A percentile compares a stretch with the other conserved stretches of the same genome.
phyloP scores from a whole-genome alignment of 1,140 invertebrate genomes.

The Plutomurus gul region DNA sequence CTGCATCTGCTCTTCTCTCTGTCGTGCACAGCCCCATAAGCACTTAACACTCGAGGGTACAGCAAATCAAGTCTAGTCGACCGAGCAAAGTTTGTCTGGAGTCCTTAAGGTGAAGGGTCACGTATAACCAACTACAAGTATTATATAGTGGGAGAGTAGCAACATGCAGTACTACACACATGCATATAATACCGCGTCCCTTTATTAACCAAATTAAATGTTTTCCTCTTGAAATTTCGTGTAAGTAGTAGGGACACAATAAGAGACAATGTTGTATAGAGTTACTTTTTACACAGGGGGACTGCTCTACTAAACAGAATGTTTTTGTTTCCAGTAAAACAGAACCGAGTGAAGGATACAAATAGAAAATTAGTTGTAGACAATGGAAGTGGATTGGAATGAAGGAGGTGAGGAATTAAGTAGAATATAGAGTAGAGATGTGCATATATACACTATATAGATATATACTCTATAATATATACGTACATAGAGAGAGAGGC shows the following conservation, averaged over 20 bases:
- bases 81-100: no score
- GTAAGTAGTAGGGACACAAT: background rate
- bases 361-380: background rate
- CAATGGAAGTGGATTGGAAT: no score
- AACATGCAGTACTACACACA: background rate
- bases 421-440: background rate
- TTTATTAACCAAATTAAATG: constrained; percentile 27
- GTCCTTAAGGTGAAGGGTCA: constrained; percentile 9
- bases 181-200: background rate
- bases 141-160: background rate
- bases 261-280: background rate
- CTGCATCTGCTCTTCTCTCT: no score
- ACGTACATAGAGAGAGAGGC: background rate
- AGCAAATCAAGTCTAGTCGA: background rate
- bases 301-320: background rate
- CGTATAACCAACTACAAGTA: background rate
- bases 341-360: background rate
- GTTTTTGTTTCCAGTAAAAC: background rate
- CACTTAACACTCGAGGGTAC: background rate
- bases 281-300: background rate
- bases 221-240: background rate
- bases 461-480: no score
- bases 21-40: no score
- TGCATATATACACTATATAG: background rate
- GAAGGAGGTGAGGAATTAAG: no score